Evolutionary conservation across 2,888 invertebrate species (phyloP).

Genomic region (Mythimna pallens): DNA sequence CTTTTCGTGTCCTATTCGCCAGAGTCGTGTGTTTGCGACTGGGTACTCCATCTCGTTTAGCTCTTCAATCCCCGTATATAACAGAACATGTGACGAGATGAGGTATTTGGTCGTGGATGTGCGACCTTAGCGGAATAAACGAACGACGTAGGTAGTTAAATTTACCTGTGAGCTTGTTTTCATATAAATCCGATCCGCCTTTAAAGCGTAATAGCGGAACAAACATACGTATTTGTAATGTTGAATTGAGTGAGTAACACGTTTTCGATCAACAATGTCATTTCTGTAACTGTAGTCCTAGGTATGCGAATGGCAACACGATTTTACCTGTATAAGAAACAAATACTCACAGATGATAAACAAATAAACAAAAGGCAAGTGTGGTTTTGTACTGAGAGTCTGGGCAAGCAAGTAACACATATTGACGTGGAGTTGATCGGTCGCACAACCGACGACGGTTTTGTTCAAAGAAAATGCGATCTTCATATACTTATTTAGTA

Average conservation of each 20-base stretch:
- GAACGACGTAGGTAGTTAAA: too few species aligned
- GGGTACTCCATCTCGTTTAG: too few species aligned
- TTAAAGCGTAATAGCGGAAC: neutral
- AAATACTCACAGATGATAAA: slow-evolving; percentile 49
- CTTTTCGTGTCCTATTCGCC: too few species aligned
- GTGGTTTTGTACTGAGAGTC: slow-evolving; percentile 32
- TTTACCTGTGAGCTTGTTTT: neutral
- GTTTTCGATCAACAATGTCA: neutral
- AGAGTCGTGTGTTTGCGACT: too few species aligned
- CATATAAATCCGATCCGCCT: slow-evolving; percentile 1
- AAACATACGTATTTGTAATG: neutral
- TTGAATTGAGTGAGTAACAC: neutral
- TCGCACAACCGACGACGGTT: slow-evolving; percentile 15
- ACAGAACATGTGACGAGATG: too few species aligned
- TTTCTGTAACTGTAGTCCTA: neutral
- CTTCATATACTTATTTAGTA: slow-evolving; percentile 59
- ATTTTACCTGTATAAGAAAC: slow-evolving; percentile 29
- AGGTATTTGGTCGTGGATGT: too few species aligned
- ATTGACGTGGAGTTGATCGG: slow-evolving; percentile 64
- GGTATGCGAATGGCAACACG: slow-evolving; percentile 43
- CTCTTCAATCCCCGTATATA: too few species aligned
- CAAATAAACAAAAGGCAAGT: slow-evolving; percentile 57
- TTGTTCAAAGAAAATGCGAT: slow-evolving; percentile 51
- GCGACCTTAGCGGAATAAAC: too few species aligned
- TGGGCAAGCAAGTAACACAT: slow-evolving; percentile 43